These are phyloP conservation scores for Premnoplex brunnescens DNA, from an alignment of 2,797 vertebrate species.

Conservation along the genomic window DNA sequence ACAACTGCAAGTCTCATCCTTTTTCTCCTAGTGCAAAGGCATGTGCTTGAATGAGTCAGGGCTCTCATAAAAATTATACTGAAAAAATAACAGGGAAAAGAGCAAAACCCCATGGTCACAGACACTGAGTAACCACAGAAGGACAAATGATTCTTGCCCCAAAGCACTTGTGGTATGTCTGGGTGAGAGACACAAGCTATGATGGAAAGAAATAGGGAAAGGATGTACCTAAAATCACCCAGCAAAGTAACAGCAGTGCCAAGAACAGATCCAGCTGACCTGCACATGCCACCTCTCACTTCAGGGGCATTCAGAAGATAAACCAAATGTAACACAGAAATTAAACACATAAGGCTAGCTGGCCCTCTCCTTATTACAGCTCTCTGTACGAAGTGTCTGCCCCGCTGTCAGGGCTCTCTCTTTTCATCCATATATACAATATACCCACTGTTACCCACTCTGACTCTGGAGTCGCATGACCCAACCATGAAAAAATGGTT, in stretches of 20 bases:
- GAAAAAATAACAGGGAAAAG: neutral
- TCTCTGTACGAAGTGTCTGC: neutral
- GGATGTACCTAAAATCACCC: neutral
- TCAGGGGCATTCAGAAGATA: neutral
- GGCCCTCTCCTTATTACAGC: neutral
- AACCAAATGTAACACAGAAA: neutral
- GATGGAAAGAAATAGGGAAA: neutral
- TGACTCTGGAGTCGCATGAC: slow-evolving; percentile 5
- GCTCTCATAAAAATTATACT: neutral
- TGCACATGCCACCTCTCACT: neutral
- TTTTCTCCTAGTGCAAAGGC: neutral
- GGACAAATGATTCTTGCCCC: neutral
- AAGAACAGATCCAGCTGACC: neutral
- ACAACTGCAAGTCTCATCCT: neutral
- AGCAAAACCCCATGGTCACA: neutral
- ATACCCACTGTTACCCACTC: slow-evolving; percentile 43
- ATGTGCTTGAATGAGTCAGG: neutral
- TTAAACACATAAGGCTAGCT: neutral
- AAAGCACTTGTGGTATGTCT: neutral
- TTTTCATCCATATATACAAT: slow-evolving; percentile 33
- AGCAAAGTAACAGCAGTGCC: neutral
- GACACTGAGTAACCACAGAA: neutral
- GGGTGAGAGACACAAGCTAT: neutral
- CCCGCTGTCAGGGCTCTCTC: neutral
- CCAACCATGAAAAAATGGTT: slow-evolving; percentile 43